phyloP scores from a whole-genome alignment of 2,113 vertebrate genomes.

The Oreotrochilus melanogaster region DNA sequence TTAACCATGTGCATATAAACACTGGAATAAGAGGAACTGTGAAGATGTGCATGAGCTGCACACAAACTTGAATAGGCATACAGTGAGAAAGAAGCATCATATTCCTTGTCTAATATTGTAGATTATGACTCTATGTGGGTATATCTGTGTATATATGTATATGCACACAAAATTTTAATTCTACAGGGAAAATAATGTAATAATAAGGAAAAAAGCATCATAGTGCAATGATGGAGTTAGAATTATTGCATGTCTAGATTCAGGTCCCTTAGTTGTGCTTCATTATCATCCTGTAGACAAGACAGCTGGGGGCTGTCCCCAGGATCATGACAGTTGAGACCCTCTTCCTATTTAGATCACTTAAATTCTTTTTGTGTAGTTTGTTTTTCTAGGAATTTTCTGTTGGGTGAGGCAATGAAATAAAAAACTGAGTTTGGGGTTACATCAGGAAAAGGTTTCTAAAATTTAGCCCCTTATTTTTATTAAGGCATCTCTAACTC shows the following conservation, averaged over 20 bases:
- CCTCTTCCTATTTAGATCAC: background rate
- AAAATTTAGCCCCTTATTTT: background rate
- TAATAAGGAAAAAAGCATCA: background rate
- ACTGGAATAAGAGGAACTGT: background rate
- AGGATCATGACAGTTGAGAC: background rate
- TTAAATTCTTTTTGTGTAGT: background rate
- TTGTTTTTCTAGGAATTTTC: background rate
- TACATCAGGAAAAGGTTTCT: background rate
- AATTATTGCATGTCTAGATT: background rate
- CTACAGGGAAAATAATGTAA: background rate
- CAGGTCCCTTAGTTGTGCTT: background rate
- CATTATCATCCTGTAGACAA: fast-evolving
- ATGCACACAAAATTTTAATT: background rate
- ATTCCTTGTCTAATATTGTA: background rate
- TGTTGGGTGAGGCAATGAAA: background rate
- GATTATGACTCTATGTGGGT: background rate
- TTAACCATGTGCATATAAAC: background rate
- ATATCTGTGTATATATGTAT: background rate
- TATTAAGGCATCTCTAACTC: background rate
- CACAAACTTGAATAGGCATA: background rate
- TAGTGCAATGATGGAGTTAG: background rate
- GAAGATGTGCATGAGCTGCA: background rate
- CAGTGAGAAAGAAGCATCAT: background rate
- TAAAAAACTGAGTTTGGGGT: background rate
- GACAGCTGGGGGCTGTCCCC: background rate